phyloP scores from a whole-genome alignment of 2,797 vertebrate genomes.

The Argya squamiceps region DNA sequence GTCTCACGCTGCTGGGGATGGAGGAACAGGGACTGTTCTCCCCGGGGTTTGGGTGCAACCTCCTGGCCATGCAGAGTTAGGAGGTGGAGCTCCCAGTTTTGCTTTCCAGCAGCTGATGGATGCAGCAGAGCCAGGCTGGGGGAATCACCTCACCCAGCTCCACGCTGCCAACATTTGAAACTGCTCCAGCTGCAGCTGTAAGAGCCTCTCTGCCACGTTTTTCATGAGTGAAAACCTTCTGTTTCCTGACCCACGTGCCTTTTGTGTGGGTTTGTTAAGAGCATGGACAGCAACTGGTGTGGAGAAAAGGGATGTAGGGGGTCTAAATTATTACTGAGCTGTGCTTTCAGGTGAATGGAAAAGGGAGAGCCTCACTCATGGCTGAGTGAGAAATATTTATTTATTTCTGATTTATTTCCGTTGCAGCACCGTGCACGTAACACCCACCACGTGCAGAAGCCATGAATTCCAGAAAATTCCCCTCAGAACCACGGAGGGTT shows the following conservation, averaged over 20 bases:
- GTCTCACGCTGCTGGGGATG: neutral
- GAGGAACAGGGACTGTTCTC: neutral
- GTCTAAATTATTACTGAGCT: neutral
- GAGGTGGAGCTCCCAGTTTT: neutral
- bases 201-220: neutral
- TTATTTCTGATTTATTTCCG: neutral
- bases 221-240: neutral
- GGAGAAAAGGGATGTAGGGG: neutral
- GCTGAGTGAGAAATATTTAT: neutral
- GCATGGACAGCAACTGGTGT: neutral
- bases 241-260: neutral
- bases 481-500: neutral
- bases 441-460: neutral
- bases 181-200: neutral
- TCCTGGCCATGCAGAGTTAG: neutral
- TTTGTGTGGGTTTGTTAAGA: neutral
- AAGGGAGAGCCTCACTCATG: neutral
- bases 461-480: conserved; percentile 58
- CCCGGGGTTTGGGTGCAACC: neutral
- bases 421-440: neutral
- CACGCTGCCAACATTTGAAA: neutral
- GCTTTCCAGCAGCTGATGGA: neutral
- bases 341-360: neutral
- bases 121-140: neutral
- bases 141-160: neutral